Evolutionary conservation across 2,797 vertebrate genomes (phyloP), one percentile per base, ranked within the genome.

Genomic region (Argentina silus): DNA sequence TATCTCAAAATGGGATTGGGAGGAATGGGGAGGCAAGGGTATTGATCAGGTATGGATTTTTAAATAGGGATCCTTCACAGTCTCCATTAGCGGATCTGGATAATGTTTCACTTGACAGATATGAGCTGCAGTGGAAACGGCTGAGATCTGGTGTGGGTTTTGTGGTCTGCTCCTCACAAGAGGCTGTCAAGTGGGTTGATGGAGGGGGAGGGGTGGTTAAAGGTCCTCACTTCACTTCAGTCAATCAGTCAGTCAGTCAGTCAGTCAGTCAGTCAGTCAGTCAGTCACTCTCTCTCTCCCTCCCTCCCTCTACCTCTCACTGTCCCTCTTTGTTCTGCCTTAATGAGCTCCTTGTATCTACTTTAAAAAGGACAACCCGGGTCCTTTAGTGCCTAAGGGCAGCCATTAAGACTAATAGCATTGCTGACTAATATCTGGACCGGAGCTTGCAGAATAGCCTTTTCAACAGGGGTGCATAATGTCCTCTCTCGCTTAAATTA

Each of bases 41-140:
- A 95, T 95, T 93, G 94, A 94, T 94, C 90, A 92, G 69, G 17
- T 87, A 94, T 94, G 87, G 94, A 94, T 94, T 91, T 92, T 92
- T 85, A 89, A 92, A 93, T 88, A 83, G 87, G 85, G 89, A 87
- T 92, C 88, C 89, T 90, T 86, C 83, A 79, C 85, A 48, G 81
- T 86, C 83, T 92, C 93, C 94, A 95, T 95, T 95, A 95, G 93
- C 87, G 3, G 82, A 77, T 87, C 78, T 48, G 87, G 90, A 91
- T 94, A 90, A 75, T 83, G 90, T 95, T 94, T 93, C 93, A 91
- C 75, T 82, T 87, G 87, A 86, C 90, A 93, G 92, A 93, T 90
- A 90, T 90, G 83, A 92, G 91, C 82, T 84, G 91, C 85, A 72
- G 72, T 75, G 81, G 75, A 81, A 77, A 81, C 50, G 82, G 89